Conservation (phyloP, 2,797 vertebrate genomes). For the Manis javanica region DNA sequence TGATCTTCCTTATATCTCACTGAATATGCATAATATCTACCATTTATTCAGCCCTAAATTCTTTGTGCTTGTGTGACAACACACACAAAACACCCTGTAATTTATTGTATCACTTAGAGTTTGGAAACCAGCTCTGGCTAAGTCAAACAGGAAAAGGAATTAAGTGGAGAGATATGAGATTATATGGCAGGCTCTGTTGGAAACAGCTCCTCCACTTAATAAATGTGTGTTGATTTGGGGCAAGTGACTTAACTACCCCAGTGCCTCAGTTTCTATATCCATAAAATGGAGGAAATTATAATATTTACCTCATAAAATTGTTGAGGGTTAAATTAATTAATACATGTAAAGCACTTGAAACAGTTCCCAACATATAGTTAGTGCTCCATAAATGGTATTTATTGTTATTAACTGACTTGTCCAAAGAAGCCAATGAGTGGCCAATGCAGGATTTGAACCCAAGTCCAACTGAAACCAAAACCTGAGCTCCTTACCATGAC, state of each 20-base stretch:
- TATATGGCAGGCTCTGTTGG: background rate
- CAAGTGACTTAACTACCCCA: background rate
- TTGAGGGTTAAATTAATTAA: background rate
- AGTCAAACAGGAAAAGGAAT: background rate
- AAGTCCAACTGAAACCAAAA: background rate
- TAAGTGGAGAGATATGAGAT: background rate
- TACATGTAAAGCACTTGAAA: background rate
- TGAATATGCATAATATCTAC: background rate
- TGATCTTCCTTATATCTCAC: background rate
- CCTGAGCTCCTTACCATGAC: background rate
- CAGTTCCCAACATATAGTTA: background rate
- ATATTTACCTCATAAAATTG: background rate
- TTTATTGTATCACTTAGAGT: background rate
- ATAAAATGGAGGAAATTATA: conserved; percentile 30
- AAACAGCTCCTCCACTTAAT: background rate
- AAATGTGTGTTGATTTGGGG: background rate
- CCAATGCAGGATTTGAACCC: background rate
- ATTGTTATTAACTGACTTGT: background rate
- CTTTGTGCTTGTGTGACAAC: background rate
- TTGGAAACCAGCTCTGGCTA: background rate
- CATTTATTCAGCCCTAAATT: background rate
- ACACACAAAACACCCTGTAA: background rate
- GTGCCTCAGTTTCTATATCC: background rate
- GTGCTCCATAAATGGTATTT: background rate
- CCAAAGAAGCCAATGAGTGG: background rate